Conservation (phyloP, 2,797 vertebrate genomes). For the Neopelma chrysocephalum region DNA sequence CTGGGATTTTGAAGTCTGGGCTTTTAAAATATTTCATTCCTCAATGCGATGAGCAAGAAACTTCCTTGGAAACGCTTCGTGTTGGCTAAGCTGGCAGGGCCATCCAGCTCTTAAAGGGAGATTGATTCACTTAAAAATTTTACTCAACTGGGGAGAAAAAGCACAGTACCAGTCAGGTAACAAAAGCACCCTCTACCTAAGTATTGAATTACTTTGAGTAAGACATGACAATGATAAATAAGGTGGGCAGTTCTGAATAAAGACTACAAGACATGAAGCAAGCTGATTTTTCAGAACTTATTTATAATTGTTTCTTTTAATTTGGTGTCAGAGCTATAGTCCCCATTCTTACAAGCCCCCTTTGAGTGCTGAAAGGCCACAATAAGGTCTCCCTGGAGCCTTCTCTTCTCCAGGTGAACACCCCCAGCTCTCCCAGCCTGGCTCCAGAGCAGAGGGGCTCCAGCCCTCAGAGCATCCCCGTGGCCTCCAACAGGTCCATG, state of each 20-base stretch:
- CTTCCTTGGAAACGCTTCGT: not conserved
- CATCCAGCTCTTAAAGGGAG: constrained; percentile 18
- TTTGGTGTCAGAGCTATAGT: not conserved
- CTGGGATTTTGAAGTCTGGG: constrained; percentile 56
- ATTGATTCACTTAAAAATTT: not conserved
- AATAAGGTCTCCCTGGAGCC: not conserved
- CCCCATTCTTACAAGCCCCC: not conserved
- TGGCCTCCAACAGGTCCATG: not conserved
- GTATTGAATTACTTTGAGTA: not conserved
- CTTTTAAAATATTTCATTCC: constrained; percentile 35
- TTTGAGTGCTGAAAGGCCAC: not conserved
- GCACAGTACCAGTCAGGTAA: not conserved
- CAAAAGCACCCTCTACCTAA: not conserved
- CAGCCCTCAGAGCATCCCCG: fast-evolving
- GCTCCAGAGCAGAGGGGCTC: not conserved
- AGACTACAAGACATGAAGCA: not conserved
- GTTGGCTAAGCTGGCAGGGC: constrained; percentile 14
- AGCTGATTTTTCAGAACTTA: not conserved
- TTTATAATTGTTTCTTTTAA: not conserved
- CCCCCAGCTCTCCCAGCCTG: not conserved
- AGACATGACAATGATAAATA: not conserved
- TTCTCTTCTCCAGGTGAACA: not conserved
- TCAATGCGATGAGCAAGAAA: constrained; percentile 22
- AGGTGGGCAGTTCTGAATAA: not conserved
- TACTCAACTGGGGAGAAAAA: not conserved